Evolutionary conservation across 2,888 invertebrate species (phyloP).

Genomic region (Oscheius onirici): DNA sequence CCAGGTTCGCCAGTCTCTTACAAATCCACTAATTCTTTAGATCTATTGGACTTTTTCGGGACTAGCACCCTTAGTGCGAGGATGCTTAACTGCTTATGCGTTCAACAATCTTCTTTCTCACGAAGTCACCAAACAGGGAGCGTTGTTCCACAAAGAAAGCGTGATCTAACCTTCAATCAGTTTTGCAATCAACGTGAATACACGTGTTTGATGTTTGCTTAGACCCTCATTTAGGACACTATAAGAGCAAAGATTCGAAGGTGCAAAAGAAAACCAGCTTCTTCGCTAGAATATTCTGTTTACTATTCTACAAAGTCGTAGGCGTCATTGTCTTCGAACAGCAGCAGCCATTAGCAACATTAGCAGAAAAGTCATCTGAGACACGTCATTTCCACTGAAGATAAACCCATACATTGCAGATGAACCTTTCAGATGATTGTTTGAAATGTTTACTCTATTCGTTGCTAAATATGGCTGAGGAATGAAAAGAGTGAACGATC

Average conservation of each 20-base stretch:
- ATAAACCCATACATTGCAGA: too few species aligned
- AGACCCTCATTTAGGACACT: background rate
- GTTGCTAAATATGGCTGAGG: too few species aligned
- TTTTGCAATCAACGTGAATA: conserved; percentile 5
- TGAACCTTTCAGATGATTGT: too few species aligned
- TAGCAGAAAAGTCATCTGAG: too few species aligned
- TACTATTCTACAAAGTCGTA: too few species aligned
- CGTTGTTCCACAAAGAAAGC: background rate
- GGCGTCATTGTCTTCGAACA: too few species aligned
- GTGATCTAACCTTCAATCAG: background rate
- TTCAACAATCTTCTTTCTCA: conserved; percentile 26
- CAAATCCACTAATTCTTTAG: background rate
- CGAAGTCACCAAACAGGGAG: conserved; percentile 5
- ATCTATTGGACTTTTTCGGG: conserved; percentile 25
- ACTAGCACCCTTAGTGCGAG: conserved; percentile 20
- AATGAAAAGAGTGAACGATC: too few species aligned
- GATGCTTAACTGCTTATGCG: conserved; percentile 15
- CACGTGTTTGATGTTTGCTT: conserved; percentile 22
- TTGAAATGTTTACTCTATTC: too few species aligned
- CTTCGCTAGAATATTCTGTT: too few species aligned
- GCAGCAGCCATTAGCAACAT: too few species aligned
- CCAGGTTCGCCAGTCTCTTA: background rate
- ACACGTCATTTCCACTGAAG: too few species aligned
- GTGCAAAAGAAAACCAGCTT: too few species aligned
- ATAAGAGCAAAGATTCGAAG: background rate